Evolutionary conservation across 2,797 vertebrate genomes (phyloP).

Genomic region (Masticophis lateralis): DNA sequence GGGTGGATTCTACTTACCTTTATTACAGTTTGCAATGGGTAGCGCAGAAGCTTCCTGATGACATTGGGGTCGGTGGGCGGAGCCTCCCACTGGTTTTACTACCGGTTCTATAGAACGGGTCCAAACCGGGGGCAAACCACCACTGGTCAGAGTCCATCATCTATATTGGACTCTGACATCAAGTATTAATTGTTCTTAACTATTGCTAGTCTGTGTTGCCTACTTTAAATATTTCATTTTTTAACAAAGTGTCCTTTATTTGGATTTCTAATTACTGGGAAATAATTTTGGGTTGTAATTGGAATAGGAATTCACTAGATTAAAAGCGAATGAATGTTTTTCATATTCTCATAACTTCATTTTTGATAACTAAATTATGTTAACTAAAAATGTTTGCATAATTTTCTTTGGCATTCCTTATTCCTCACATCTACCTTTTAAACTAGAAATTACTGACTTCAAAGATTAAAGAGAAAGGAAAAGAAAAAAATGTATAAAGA

Average conservation of each 20-base stretch:
- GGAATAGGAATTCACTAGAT: background rate
- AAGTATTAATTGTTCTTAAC: background rate
- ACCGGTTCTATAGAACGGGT: no score
- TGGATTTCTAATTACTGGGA: background rate
- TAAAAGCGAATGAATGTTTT: background rate
- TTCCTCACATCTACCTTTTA: background rate
- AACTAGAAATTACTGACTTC: background rate
- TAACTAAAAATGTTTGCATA: background rate
- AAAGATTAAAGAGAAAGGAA: background rate
- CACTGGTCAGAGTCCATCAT: no score
- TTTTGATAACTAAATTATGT: background rate
- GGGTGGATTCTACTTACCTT: no score
- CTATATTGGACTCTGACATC: background rate
- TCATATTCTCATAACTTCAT: background rate
- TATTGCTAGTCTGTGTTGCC: background rate
- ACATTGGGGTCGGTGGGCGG: no score
- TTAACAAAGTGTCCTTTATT: background rate
- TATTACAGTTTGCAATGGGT: no score
- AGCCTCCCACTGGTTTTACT: no score
- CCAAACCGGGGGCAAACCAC: no score
- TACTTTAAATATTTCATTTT: background rate
- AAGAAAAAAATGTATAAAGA: background rate
- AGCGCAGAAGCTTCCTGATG: no score
- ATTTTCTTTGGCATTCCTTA: background rate
- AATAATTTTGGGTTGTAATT: background rate